Evolutionary conservation across 2,113 vertebrate species (phyloP).

Genomic region (Cercopithecus mona): DNA sequence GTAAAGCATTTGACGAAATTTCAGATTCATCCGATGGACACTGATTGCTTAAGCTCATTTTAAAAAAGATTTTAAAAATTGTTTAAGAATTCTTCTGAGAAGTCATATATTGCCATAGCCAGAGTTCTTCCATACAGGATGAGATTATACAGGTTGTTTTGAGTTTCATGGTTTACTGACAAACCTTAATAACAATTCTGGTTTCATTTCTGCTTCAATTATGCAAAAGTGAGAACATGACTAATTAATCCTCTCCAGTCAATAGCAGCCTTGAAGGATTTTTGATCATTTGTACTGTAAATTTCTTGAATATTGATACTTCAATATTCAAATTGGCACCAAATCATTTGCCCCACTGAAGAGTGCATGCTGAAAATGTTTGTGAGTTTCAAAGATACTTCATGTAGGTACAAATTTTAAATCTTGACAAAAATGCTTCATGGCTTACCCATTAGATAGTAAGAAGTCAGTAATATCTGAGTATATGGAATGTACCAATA

Average conservation of each 20-base stretch:
- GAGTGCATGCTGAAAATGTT: not conserved
- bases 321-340: not conserved
- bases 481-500: not conserved
- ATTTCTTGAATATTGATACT: not conserved
- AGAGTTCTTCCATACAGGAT: not conserved
- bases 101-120: not conserved
- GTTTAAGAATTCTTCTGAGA: constrained; percentile 53
- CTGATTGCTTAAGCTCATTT: not conserved
- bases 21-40: not conserved
- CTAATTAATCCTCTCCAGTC: constrained; percentile 36
- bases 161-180: constrained; percentile 33
- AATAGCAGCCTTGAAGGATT: constrained; percentile 44
- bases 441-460: constrained; percentile 10
- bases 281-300: not conserved
- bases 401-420: constrained; percentile 64
- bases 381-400: constrained; percentile 46
- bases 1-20: constrained; percentile 46
- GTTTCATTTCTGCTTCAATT: constrained; percentile 45
- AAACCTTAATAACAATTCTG: not conserved
- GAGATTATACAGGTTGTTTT: not conserved
- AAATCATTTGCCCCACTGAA: constrained; percentile 26
- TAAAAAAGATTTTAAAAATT: not conserved
- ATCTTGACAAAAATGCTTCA: constrained; percentile 65
- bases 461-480: not conserved
- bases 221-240: constrained; percentile 51